A percentile compares a stretch with the other conserved stretches of the same genome.
Evolutionary conservation across 2,113 vertebrate genomes (phyloP).

Genomic region (Aegithalos caudatus): DNA sequence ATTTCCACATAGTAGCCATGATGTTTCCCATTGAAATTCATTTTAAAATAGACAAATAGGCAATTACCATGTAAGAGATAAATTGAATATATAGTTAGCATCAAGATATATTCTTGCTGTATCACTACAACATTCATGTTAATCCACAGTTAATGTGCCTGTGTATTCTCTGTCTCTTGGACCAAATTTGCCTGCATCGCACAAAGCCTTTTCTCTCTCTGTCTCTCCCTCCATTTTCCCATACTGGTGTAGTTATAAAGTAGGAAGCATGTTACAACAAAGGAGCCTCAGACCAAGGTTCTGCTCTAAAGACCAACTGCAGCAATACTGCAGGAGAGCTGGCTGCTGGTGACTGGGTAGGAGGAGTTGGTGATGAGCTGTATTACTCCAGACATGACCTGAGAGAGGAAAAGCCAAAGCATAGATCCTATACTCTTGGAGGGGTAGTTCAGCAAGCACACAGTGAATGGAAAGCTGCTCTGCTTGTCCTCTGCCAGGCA

Average conservation of each 20-base stretch:
- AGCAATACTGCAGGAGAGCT: not conserved
- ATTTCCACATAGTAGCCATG: not conserved
- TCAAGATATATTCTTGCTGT: not conserved
- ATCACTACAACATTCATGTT: not conserved
- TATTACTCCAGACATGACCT: not conserved
- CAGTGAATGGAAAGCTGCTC: not conserved
- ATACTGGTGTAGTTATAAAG: not conserved
- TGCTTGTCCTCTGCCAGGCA: not conserved
- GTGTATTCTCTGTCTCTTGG: not conserved
- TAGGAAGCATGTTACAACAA: not conserved
- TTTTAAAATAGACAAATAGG: not conserved
- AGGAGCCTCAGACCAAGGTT: not conserved
- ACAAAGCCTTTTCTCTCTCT: not conserved
- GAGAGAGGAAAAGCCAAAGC: not conserved
- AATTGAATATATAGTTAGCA: not conserved
- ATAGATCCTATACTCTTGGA: not conserved
- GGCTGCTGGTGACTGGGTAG: not conserved
- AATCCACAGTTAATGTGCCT: not conserved
- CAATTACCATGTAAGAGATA: not conserved
- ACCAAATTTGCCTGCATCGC: not conserved
- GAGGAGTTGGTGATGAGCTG: not conserved
- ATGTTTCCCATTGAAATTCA: not conserved
- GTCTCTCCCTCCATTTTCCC: not conserved
- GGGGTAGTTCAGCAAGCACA: not conserved
- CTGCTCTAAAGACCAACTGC: not conserved